Conservation (phyloP, 2,888 invertebrate genomes). For the Agrenia bidenticulata region DNA sequence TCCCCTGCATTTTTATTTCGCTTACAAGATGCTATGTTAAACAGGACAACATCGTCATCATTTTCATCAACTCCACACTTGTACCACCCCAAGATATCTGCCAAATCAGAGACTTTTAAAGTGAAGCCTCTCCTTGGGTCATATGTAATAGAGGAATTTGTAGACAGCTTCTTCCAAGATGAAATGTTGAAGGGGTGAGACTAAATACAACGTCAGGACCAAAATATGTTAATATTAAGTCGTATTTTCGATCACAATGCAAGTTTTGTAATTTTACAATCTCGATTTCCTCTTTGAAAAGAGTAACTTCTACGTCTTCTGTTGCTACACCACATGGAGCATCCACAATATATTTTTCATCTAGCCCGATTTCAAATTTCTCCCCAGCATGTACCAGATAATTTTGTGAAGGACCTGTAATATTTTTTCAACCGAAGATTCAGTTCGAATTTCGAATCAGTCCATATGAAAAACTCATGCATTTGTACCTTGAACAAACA, state of each 20-base stretch:
- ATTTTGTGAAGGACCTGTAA: not conserved
- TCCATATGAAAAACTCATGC: not conserved
- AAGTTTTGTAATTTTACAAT: conserved; percentile 3
- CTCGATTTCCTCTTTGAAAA: conserved; percentile 1
- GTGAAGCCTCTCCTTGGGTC: not conserved
- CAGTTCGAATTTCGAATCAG: not conserved
- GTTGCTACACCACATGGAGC: not conserved
- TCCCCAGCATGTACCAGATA: conserved; percentile 3
- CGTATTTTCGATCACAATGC: not conserved
- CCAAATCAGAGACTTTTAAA: not conserved
- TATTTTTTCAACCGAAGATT: not conserved
- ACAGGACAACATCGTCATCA: conserved; percentile 2
- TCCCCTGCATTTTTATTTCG: too few relatives aligned
- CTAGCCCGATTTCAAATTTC: not conserved
- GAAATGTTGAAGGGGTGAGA: not conserved
- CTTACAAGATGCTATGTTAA: not conserved
- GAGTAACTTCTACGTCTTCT: not conserved
- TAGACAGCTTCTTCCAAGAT: not conserved
- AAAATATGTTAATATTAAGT: not conserved
- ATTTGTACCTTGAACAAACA: not conserved
- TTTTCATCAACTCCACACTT: conserved; percentile 3
- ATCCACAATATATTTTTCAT: not conserved
- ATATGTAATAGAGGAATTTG: conserved; percentile 4
- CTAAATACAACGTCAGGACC: not conserved
- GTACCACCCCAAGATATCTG: conserved; percentile 4